Evolutionary conservation across 2,888 invertebrate genomes (phyloP).

Genomic region (Ferrisia virgata): DNA sequence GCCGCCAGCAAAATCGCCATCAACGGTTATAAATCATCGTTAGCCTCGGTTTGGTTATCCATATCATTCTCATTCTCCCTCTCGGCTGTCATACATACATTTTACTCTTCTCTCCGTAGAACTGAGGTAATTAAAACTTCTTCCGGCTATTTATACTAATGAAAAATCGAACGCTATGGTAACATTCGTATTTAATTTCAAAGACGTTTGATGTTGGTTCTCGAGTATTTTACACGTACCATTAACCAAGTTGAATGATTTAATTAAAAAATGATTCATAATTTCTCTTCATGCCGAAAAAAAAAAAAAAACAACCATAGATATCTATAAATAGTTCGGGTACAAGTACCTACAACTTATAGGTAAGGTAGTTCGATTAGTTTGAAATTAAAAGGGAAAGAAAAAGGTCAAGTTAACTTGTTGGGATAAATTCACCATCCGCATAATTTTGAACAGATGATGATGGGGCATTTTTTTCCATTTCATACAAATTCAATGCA

Average conservation of each 20-base stretch:
- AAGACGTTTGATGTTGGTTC: no score
- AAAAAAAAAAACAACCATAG: background rate
- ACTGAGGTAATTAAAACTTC: constrained; percentile 13
- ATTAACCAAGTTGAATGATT: background rate
- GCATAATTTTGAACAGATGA: no score
- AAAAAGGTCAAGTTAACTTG: no score
- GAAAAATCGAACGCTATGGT: background rate
- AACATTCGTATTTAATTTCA: background rate
- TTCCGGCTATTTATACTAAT: constrained; percentile 3
- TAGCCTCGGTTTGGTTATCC: background rate
- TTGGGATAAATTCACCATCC: no score
- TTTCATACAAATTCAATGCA: no score
- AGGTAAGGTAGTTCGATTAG: no score
- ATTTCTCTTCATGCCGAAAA: background rate
- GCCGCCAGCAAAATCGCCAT: background rate
- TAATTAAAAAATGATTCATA: background rate
- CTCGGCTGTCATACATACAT: no score
- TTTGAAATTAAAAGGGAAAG: no score
- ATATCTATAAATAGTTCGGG: no score
- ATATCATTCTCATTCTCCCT: background rate
- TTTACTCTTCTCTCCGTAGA: background rate
- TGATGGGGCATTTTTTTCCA: no score
- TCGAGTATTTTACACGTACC: background rate
- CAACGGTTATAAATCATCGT: constrained; percentile 5
- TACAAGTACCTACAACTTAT: no score